Conservation (phyloP, 2,888 invertebrate species). For the Platypus cylindrus region DNA sequence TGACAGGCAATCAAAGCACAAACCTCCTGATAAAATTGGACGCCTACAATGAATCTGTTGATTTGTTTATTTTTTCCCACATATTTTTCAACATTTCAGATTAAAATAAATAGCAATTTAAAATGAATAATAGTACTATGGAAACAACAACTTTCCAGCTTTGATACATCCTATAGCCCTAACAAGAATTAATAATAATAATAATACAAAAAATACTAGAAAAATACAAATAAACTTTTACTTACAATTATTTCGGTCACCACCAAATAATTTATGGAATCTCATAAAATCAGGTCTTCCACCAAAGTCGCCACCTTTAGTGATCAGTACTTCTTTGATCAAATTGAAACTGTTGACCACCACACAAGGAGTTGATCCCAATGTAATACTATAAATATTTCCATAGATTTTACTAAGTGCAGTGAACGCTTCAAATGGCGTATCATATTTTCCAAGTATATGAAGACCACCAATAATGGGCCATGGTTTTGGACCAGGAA, state of each 20-base stretch:
- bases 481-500: conserved; percentile 54
- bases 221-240: conserved; percentile 27
- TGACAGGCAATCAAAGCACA: too few relatives aligned
- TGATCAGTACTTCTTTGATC: conserved; percentile 63
- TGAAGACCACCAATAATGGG: conserved; percentile 63
- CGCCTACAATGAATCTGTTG: too few relatives aligned
- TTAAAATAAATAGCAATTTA: too few relatives aligned
- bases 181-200: not conserved
- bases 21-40: too few relatives aligned
- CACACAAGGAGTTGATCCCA: conserved; percentile 57
- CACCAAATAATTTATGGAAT: conserved; percentile 71
- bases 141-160: too few relatives aligned
- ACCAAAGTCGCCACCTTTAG: conserved; percentile 70
- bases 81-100: too few relatives aligned
- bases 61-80: too few relatives aligned
- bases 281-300: conserved; percentile 71
- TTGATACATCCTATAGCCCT: not conserved
- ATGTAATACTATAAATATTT: conserved; percentile 54
- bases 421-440: conserved; percentile 61
- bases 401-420: conserved; percentile 56
- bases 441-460: conserved; percentile 47
- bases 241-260: conserved; percentile 80
- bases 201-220: not conserved
- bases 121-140: too few relatives aligned
- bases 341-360: conserved; percentile 61